These are phyloP conservation scores for Huso huso DNA, from an alignment of 2,797 vertebrate species.

Conservation along the genomic window DNA sequence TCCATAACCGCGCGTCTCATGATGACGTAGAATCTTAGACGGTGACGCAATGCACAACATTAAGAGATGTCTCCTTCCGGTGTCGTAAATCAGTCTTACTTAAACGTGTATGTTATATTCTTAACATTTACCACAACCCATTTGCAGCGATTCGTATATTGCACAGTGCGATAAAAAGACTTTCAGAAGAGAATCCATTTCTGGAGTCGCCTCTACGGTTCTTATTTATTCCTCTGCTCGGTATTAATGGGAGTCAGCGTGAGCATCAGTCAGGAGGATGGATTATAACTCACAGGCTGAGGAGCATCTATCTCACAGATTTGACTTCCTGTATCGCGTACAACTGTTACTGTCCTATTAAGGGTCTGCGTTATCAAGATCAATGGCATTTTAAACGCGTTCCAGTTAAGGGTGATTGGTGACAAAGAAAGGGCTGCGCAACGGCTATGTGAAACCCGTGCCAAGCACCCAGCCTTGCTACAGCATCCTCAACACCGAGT, in stretches of 20 bases:
- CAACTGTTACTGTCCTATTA: conserved; percentile 97
- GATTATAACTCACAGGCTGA: conserved; percentile 87
- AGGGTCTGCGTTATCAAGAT: conserved; percentile 86
- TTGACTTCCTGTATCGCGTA: conserved; percentile 84
- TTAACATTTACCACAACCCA: too few species aligned
- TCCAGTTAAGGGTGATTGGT: conserved; percentile 91
- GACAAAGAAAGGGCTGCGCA: conserved; percentile 71
- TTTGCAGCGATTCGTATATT: too few species aligned
- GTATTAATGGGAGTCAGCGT: conserved; percentile 37
- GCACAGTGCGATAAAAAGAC: too few species aligned
- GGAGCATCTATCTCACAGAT: conserved; percentile 84
- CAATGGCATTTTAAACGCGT: conserved; percentile 94
- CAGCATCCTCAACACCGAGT: too few species aligned
- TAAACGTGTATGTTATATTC: too few species aligned
- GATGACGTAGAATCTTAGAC: too few species aligned
- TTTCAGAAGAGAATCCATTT: conserved; percentile 56
- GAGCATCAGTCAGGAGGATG: conserved; percentile 77
- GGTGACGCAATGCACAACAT: too few species aligned
- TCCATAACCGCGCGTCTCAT: too few species aligned
- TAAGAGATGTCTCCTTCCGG: too few species aligned
- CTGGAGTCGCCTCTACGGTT: conserved; percentile 67
- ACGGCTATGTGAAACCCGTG: too few species aligned
- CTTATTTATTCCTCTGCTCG: conserved; percentile 74
- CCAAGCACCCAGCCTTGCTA: too few species aligned
- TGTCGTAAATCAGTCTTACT: too few species aligned